Conservation (phyloP, 2,888 invertebrate species). For the Calameuta pallipes region DNA sequence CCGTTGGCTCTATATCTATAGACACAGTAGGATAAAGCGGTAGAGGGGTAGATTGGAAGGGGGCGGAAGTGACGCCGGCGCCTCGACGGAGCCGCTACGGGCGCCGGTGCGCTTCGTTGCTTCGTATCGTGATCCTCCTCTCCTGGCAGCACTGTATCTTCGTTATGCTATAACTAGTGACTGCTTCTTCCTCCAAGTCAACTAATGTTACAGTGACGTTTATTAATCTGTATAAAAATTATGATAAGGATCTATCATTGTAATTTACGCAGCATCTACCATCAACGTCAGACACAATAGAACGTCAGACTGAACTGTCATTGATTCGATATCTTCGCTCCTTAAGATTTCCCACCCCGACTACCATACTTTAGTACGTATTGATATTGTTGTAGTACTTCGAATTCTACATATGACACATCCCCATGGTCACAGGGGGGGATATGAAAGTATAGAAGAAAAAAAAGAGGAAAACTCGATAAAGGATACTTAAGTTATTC, state of each 20-base stretch:
- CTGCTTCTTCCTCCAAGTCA: conserved; percentile 26
- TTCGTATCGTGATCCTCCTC: conserved; percentile 54
- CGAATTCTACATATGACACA: background rate
- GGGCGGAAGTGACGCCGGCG: conserved; percentile 66
- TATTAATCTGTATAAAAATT: background rate
- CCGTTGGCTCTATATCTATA: conserved; percentile 19
- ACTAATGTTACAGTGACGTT: background rate
- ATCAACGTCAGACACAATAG: too few species aligned
- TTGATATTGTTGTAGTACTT: background rate
- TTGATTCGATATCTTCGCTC: background rate
- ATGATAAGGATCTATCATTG: background rate
- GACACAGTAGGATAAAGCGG: conserved; percentile 28
- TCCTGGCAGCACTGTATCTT: conserved; percentile 56
- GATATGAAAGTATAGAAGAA: background rate
- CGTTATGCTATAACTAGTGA: conserved; percentile 62
- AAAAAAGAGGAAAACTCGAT: background rate
- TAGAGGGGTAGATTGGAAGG: conserved; percentile 25
- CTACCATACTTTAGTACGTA: background rate
- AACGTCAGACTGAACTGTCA: background rate
- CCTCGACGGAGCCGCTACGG: conserved; percentile 64
- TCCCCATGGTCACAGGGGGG: background rate
- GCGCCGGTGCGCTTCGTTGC: conserved; percentile 65
- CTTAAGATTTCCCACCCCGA: background rate
- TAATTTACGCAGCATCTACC: background rate
- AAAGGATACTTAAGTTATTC: conserved; percentile 18